phyloP scores from a whole-genome alignment of 1,140 invertebrate genomes.

The Sycophaga agraensis region DNA sequence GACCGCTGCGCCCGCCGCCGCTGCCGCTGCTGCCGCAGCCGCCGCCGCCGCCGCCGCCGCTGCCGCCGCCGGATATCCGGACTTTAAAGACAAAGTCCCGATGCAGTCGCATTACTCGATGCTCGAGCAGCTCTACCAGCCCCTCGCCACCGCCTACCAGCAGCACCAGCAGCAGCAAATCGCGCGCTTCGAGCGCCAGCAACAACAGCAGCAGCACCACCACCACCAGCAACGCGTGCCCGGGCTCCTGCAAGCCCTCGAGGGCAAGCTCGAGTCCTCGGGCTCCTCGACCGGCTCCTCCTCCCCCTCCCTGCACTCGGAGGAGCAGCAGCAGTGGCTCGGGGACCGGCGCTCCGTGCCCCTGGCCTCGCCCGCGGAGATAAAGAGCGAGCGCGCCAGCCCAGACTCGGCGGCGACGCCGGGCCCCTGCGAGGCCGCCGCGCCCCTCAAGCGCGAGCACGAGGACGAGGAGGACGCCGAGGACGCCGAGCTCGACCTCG shows the following conservation, averaged over 20 bases:
- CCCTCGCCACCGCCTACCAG: neutral
- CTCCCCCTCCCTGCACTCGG: no score
- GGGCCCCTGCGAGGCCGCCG: no score
- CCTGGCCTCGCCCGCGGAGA: no score
- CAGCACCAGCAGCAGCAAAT: slow-evolving; percentile 2
- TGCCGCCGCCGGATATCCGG: slow-evolving; percentile 18
- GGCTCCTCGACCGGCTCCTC: neutral
- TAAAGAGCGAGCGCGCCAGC: slow-evolving; percentile 48
- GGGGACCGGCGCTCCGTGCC: no score
- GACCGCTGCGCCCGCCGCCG: neutral
- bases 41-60: neutral
- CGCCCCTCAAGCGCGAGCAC: neutral
- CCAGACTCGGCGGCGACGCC: slow-evolving; percentile 46
- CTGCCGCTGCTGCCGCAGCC: neutral
- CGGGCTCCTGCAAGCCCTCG: neutral
- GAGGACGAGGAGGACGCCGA: neutral
- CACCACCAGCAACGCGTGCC: slow-evolving; percentile 7
- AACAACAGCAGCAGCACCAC: slow-evolving; percentile 22
- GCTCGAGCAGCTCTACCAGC: slow-evolving; percentile 5
- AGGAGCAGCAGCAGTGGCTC: no score
- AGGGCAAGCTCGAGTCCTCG: slow-evolving; percentile 30
- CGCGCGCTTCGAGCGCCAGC: slow-evolving; percentile 4
- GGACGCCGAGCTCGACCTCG: no score
- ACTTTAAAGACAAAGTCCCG: slow-evolving; percentile 22
- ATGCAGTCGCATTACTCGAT: slow-evolving; percentile 2